Conservation (phyloP, 2,888 invertebrate species). For the Anodontia alba region DNA sequence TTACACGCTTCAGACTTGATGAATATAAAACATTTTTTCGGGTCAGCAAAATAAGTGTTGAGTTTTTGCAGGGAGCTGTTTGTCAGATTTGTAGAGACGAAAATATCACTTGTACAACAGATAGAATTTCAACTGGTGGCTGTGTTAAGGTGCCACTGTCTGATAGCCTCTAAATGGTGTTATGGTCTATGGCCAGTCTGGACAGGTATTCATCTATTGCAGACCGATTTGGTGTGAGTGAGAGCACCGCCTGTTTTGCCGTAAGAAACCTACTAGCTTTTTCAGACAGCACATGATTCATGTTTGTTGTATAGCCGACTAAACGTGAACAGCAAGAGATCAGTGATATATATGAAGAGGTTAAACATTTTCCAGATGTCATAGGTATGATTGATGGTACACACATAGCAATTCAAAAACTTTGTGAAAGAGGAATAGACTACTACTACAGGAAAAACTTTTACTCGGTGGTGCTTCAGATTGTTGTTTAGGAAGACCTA, state of each 20-base stretch:
- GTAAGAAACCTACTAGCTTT: conserved; percentile 25
- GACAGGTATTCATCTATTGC: conserved; percentile 32
- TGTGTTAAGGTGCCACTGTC: conserved; percentile 2
- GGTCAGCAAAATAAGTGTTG: conserved; percentile 6
- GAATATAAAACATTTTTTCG: conserved; percentile 25
- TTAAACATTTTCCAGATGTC: conserved; percentile 31
- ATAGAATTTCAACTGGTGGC: conserved; percentile 14
- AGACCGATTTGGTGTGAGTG: conserved; percentile 35
- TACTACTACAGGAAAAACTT: conserved; percentile 37
- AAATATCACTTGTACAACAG: conserved; percentile 6
- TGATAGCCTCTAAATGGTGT: conserved; percentile 22
- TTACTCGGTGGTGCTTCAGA: conserved; percentile 33
- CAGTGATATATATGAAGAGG: conserved; percentile 14
- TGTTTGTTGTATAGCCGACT: conserved; percentile 31
- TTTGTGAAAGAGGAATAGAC: conserved; percentile 7
- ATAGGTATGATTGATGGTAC: conserved; percentile 38
- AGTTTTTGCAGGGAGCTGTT: neutral
- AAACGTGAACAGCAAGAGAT: conserved; percentile 18
- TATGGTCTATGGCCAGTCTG: conserved; percentile 35
- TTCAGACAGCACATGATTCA: conserved; percentile 18
- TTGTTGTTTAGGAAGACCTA: conserved; percentile 19
- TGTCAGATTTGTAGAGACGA: conserved; percentile 9
- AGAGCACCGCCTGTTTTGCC: conserved; percentile 23
- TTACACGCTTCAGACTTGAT: conserved; percentile 20
- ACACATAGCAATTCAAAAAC: conserved; percentile 30